Base-by-base conservation (phyloP, 1,140 invertebrate genomes). In the Paramacrobiotus metropolitanus region DNA sequence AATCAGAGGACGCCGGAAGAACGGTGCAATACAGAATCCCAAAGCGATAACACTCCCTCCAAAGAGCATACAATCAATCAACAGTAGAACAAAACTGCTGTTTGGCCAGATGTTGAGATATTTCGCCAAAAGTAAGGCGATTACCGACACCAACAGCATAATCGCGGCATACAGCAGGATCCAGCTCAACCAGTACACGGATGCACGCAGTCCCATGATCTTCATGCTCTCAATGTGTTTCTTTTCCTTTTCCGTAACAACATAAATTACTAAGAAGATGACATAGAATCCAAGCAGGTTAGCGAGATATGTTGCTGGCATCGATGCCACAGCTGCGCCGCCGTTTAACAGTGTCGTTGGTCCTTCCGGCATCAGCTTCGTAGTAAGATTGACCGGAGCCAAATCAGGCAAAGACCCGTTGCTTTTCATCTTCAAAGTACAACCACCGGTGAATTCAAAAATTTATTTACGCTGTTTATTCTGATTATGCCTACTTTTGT, bases 161-260 rank as follows among this genome's bases (percentile, higher is more conserved):
- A 55, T 15, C 9, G 24, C 24, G 15, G 28, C 15, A 28, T 55
- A 55, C 15, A 55, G 48, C 15, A 55, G 4, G 4, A 15, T 28
- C 48, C 48, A 55, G 48, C 48, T 55, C 15, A 55, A 20, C 48
- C 48, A 55, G 24, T 55, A 55, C 9, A 55, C 48, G 15, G 15
- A 15, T 4, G 48, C 15, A 20, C 48, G 48, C 15, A 55, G 48
- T 9, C 48, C 48, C 48, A 55, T 55, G 4, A 55, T 24, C 28
- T 55, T 24, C 48, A 55, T 55, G 24, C 48, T 55, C 15, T 9
- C 48, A 20, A 55, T 55, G 48, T 55, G 48, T 24, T 55, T 55
- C 48, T 55, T 55, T 24, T 55, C 48, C 24, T 55, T 55, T 24
- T 55, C 48, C 48, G 48, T 55, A 4, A 55, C 48, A 24, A 55